Conservation (phyloP, 2,888 invertebrate species). For the Tetanocera ferruginea region DNA sequence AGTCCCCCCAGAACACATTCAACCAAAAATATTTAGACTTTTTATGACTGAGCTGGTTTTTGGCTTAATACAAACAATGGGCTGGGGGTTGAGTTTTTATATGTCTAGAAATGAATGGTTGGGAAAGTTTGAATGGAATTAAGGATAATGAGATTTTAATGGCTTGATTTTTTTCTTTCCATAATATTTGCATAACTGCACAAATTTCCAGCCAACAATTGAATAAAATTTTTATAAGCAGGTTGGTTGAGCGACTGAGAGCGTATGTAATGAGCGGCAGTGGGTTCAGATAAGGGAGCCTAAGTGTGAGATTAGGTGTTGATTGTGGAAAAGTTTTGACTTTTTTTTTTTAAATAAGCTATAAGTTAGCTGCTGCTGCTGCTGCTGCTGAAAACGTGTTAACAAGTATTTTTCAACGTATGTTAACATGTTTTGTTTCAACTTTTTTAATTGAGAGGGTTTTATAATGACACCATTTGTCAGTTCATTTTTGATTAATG, state of each 20-base stretch:
- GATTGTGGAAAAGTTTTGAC: not conserved
- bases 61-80: not conserved
- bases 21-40: not conserved
- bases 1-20: not conserved
- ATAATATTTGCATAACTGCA: conserved; percentile 23
- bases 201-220: conserved; percentile 3
- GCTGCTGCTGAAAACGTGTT: conserved; percentile 10
- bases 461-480: no score
- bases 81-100: not conserved
- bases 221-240: conserved; percentile 12
- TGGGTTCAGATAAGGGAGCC: not conserved
- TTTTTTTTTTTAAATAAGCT: no score
- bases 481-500: no score
- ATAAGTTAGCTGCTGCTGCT: not conserved
- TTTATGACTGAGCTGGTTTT: not conserved
- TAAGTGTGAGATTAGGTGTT: not conserved
- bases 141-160: conserved; percentile 55
- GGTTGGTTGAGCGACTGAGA: not conserved
- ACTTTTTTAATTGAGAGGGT: no score
- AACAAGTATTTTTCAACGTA: conserved; percentile 1
- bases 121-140: conserved; percentile 12
- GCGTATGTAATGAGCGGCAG: not conserved
- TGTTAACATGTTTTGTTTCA: not conserved
- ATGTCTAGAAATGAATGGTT: not conserved
- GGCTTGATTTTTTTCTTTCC: conserved; percentile 40